Conservation (phyloP, 2,113 vertebrate species). For the Climacteris rufus region DNA sequence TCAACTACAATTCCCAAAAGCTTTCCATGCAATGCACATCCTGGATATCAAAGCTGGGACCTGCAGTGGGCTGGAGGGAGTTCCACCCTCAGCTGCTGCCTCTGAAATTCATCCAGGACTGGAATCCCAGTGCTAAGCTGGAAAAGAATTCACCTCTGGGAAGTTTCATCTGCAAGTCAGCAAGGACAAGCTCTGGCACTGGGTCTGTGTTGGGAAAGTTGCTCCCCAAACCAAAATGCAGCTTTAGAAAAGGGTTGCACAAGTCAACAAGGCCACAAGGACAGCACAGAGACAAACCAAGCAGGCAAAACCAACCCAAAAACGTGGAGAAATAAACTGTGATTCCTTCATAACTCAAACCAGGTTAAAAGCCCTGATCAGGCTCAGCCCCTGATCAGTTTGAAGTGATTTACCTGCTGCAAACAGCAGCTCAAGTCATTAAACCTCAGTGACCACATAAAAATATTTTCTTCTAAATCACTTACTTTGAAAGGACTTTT, state of each 20-base stretch:
- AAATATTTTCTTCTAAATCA: not conserved
- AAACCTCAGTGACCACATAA: not conserved
- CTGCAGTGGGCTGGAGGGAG: not conserved
- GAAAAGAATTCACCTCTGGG: not conserved
- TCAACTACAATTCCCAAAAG: not conserved
- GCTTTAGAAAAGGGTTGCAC: not conserved
- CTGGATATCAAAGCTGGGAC: not conserved
- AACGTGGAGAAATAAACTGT: not conserved
- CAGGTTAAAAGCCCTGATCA: not conserved
- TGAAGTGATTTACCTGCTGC: not conserved
- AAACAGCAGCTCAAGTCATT: not conserved
- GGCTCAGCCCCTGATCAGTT: not conserved
- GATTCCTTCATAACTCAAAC: not conserved
- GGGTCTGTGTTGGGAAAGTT: not conserved
- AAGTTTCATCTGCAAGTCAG: not conserved
- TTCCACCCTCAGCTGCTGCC: not conserved
- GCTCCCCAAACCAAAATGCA: not conserved
- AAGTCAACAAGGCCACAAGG: not conserved
- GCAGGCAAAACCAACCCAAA: not conserved
- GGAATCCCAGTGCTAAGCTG: not conserved
- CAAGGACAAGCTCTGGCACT: not conserved
- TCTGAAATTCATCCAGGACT: rapidly evolving
- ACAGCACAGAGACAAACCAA: not conserved
- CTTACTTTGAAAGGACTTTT: not conserved
- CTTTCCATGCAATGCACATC: rapidly evolving